Percentiles rank a stretch among this genome's conserved stretches.
phyloP scores from a whole-genome alignment of 2,888 invertebrate genomes.

The Labia minor region DNA sequence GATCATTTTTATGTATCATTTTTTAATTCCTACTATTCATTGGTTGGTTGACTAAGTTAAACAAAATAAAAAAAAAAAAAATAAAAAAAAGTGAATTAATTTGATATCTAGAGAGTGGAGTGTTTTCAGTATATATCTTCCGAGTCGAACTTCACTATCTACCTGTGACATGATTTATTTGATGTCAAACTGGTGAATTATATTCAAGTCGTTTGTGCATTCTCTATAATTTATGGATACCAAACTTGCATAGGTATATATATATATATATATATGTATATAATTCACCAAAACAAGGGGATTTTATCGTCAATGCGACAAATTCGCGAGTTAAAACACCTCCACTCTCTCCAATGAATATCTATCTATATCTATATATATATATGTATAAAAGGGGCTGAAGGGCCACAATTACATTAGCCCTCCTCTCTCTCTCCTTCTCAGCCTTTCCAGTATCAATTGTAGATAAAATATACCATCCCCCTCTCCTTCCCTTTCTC shows the following conservation, averaged over 20 bases:
- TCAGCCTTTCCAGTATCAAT: neutral
- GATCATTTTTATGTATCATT: too few relatives aligned
- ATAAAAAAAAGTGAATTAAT: neutral
- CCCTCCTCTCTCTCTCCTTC: neutral
- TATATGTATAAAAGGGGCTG: too few relatives aligned
- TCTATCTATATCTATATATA: neutral
- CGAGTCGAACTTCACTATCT: neutral
- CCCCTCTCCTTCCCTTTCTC: neutral
- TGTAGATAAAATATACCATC: neutral
- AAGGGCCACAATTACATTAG: neutral
- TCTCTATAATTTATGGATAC: neutral
- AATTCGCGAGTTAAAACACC: neutral
- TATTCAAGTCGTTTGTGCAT: neutral
- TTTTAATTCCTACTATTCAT: too few relatives aligned
- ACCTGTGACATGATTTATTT: neutral
- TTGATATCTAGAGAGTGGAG: neutral
- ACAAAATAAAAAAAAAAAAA: neutral
- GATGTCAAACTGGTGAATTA: neutral
- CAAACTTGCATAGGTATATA: neutral
- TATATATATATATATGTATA: neutral
- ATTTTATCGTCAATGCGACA: conserved; percentile 5
- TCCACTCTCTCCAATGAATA: too few relatives aligned
- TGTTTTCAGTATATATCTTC: neutral
- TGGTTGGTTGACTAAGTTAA: too few relatives aligned
- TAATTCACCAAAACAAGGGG: neutral